Conservation (phyloP, 2,797 vertebrate genomes). For the Girardinus metallicus region DNA sequence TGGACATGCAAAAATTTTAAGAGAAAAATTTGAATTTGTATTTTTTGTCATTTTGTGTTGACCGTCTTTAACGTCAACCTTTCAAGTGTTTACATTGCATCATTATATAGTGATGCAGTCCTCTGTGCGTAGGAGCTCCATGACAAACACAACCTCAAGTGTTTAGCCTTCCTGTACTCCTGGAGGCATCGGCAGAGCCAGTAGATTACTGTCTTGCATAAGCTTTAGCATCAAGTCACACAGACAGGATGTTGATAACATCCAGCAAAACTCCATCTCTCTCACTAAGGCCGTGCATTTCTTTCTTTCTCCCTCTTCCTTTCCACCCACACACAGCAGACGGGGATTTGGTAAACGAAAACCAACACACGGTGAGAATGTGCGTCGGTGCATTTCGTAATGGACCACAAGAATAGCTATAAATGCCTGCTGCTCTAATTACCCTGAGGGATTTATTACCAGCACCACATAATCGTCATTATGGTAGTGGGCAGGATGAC, state of each 20-base stretch:
- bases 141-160: constrained; percentile 19
- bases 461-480: constrained; percentile 3
- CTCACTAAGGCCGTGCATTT: constrained; percentile 27
- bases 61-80: not conserved
- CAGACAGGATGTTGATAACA: constrained; percentile 71
- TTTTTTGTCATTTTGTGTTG: not conserved
- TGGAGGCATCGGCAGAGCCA: constrained; percentile 43
- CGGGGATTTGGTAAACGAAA: constrained; percentile 3
- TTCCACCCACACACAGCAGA: constrained; percentile 11
- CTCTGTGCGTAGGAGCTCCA: constrained; percentile 12
- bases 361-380: constrained; percentile 2
- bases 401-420: not conserved
- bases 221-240: constrained; percentile 61
- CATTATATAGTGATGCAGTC: not conserved
- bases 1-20: not conserved
- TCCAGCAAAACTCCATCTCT: constrained; percentile 56
- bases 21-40: not conserved
- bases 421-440: constrained; percentile 36
- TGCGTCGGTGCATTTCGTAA: constrained; percentile 2
- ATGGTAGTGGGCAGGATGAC: not conserved
- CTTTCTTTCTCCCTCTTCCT: constrained; percentile 25
- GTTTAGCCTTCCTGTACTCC: constrained; percentile 27
- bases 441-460: constrained; percentile 20
- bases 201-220: constrained; percentile 60
- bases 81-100: not conserved